Conservation (phyloP, 2,113 vertebrate species). For the Microtus pennsylvanicus region DNA sequence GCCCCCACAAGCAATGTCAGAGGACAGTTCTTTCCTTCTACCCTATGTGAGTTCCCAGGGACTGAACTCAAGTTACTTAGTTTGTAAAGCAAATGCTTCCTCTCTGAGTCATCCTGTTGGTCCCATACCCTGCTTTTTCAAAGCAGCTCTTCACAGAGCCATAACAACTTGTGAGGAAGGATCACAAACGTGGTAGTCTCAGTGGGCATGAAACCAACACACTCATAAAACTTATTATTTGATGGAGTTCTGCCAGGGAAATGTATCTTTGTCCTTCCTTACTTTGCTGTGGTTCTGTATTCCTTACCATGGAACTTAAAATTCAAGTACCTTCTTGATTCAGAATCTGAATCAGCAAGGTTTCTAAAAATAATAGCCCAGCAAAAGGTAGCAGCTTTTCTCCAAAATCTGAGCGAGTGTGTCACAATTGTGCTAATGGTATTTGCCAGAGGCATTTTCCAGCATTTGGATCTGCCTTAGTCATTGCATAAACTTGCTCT, state of each 20-base stretch:
- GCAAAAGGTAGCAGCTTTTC: conserved; percentile 3
- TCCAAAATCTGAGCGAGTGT: neutral
- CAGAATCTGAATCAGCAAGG: neutral
- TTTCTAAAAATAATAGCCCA: conserved; percentile 40
- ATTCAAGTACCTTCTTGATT: neutral
- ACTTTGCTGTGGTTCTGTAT: neutral
- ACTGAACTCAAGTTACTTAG: neutral
- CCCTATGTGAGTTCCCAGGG: no score
- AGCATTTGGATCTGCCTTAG: conserved; percentile 28
- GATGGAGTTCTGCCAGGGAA: neutral
- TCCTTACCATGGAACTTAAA: neutral
- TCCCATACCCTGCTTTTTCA: neutral
- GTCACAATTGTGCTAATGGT: conserved; percentile 21
- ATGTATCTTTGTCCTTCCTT: neutral
- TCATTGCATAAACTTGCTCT: conserved; percentile 37
- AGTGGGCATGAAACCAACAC: neutral
- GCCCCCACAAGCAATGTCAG: neutral
- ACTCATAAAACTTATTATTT: neutral
- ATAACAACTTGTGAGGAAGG: neutral
- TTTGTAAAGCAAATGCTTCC: neutral
- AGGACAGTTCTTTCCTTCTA: neutral
- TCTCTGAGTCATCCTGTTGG: no score
- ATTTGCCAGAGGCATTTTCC: conserved; percentile 26
- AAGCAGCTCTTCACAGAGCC: neutral
- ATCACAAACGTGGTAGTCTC: neutral